Conservation (phyloP, 2,797 vertebrate genomes). For the Phataginus tetradactyla region DNA sequence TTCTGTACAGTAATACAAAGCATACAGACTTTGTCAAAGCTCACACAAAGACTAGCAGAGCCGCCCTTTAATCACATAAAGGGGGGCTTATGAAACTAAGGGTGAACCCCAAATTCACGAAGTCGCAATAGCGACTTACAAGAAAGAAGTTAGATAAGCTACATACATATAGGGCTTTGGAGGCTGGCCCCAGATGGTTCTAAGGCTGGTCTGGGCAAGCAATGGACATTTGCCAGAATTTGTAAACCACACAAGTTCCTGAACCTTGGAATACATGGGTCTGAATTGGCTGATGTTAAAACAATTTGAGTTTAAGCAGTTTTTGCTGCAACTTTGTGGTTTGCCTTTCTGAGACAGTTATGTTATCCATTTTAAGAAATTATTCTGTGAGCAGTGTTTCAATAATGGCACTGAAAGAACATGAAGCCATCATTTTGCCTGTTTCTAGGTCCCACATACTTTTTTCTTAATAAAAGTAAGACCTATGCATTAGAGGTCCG, state of each 20-base stretch:
- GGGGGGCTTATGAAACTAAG: not conserved
- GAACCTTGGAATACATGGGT: not conserved
- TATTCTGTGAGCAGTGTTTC: not conserved
- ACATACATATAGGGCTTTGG: not conserved
- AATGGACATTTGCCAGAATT: not conserved
- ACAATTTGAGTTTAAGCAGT: not conserved
- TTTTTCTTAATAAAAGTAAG: constrained; percentile 8
- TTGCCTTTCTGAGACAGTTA: not conserved
- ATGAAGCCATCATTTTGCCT: not conserved
- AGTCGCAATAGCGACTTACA: not conserved
- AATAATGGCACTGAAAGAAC: not conserved
- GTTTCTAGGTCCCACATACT: not conserved
- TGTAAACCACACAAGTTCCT: not conserved
- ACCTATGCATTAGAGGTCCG: not conserved
- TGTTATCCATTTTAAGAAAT: constrained; percentile 1
- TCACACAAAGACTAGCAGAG: not conserved
- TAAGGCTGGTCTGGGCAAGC: not conserved
- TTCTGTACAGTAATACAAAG: not conserved
- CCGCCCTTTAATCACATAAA: not conserved
- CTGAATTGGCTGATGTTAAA: not conserved
- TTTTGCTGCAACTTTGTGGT: constrained; percentile 10
- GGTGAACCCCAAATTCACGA: not conserved
- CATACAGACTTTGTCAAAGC: not conserved
- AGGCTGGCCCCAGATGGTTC: not conserved
- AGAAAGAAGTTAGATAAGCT: constrained; percentile 5